A percentile compares a stretch with the other conserved stretches of the same genome.
phyloP scores from a whole-genome alignment of 1,140 invertebrate genomes.

The Listronotus bonariensis region DNA sequence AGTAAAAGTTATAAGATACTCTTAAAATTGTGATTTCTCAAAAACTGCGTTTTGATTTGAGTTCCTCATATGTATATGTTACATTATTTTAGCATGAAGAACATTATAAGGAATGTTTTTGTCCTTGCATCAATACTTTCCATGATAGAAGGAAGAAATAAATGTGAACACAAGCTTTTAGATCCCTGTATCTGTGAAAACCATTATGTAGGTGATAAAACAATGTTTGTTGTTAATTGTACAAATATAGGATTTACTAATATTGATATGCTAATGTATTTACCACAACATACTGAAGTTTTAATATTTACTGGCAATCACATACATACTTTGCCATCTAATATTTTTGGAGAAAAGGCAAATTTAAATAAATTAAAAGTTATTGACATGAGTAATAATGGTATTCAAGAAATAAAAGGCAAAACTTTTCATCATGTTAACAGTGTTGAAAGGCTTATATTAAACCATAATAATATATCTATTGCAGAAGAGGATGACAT shows the following conservation, averaged over 20 bases:
- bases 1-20: no score
- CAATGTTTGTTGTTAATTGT: conserved; percentile 74
- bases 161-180: conserved; percentile 35
- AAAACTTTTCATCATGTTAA: conserved; percentile 78
- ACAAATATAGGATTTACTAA: conserved; percentile 67
- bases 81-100: neutral
- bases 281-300: conserved; percentile 71
- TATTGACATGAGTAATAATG: conserved; percentile 79
- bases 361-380: conserved; percentile 65
- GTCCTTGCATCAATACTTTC: conserved; percentile 3
- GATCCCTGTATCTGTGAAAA: conserved; percentile 61
- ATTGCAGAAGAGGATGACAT: conserved; percentile 63
- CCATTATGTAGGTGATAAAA: conserved; percentile 59
- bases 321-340: conserved; percentile 68
- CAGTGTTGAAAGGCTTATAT: conserved; percentile 70
- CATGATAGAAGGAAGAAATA: conserved; percentile 8
- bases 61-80: no score
- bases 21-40: no score
- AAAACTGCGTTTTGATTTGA: no score
- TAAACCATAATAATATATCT: conserved; percentile 76
- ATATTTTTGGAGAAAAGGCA: conserved; percentile 69
- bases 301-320: conserved; percentile 77
- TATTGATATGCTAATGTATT: conserved; percentile 62
- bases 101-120: neutral
- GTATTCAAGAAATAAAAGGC: conserved; percentile 74